Base-by-base conservation (phyloP, 1,140 invertebrate genomes). In the Oscheius sp. region DNA sequence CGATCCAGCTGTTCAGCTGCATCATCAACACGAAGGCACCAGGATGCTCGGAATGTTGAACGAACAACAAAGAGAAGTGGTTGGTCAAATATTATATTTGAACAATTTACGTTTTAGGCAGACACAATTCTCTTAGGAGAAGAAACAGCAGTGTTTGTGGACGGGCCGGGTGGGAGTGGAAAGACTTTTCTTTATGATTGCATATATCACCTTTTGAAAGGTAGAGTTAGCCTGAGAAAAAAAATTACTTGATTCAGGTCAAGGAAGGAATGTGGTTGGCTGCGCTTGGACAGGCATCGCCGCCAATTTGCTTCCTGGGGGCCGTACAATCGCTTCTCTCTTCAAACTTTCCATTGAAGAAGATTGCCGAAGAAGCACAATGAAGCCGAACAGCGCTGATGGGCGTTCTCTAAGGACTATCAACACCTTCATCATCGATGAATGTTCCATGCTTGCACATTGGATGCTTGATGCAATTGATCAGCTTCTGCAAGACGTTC, bases 281-380 rank as follows among this genome's bases (percentile, higher is more conserved):
- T 10, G n/a, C 15, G 68, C 68, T 2, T 70, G 68, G 68, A 70
- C 35, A 10, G 42, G 58, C 46, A 71, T 71, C 32, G 68, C 58
- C 2, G 68, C 59, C 10, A 26, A 15, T 62, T 42, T 71, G 1
- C 58, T 70, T 29, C 68, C 68, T 15, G 36, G 35, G n/a, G 68
- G 58, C 1, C 0, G 68, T 13, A 70, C 68, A 1, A 31, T 63
- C 1, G 68, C 58, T 10, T 70, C 68, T 7, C 18, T 70, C 0
- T 62, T 45, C 58, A 61, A 70, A 45, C 18, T 70, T 15, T 35
- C 61, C 58, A 62, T 70, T 15, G 32, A 49, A 1, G 18, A 70
- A 10, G 23, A 38, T 18, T 70, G 68, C 35, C 1, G 36, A 20
- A 0, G 28, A 10, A 61, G 28, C 28, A 13, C 55, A 4, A 3